A percentile compares a stretch with the other conserved stretches of the same genome.
Conservation (phyloP, 92 coral and sea anemone species). For the Pocillopora grandis region DNA sequence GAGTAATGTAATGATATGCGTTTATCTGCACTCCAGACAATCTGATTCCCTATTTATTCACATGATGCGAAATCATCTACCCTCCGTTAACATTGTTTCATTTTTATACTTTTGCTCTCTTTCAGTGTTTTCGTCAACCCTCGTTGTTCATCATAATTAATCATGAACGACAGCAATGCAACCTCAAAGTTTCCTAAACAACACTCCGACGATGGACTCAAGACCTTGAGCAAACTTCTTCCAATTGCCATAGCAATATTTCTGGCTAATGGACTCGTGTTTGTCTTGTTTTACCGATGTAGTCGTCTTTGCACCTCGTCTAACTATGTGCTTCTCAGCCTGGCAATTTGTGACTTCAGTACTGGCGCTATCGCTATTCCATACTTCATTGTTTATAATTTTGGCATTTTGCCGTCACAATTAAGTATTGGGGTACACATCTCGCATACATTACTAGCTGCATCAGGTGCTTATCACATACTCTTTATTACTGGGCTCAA, state of each 20-base stretch:
- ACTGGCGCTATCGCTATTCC: not conserved
- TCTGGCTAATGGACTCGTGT: slow-evolving; percentile 3
- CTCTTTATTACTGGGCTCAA: slow-evolving; percentile 58
- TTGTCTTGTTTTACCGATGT: slow-evolving; percentile 1
- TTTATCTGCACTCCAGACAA: no score
- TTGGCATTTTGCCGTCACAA: not conserved
- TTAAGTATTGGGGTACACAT: not conserved
- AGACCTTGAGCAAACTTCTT: not conserved
- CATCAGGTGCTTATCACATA: slow-evolving; percentile 64
- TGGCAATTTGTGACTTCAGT: slow-evolving; percentile 1
- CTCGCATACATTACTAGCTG: slow-evolving; percentile 41
- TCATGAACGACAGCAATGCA: not conserved
- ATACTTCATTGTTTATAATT: not conserved
- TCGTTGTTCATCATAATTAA: not conserved
- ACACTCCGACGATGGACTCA: not conserved
- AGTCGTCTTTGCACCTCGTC: not conserved
- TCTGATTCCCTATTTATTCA: no score
- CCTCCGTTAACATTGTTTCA: no score
- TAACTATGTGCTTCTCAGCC: not conserved
- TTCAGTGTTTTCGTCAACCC: not conserved
- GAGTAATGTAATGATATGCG: no score
- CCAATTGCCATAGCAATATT: not conserved
- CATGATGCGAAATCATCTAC: no score
- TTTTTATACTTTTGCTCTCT: no score
- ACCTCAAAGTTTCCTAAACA: not conserved